Evolutionary conservation across 2,113 vertebrate genomes (phyloP), one percentile per base, ranked within the genome.

Genomic region (Asarcornis scutulata): DNA sequence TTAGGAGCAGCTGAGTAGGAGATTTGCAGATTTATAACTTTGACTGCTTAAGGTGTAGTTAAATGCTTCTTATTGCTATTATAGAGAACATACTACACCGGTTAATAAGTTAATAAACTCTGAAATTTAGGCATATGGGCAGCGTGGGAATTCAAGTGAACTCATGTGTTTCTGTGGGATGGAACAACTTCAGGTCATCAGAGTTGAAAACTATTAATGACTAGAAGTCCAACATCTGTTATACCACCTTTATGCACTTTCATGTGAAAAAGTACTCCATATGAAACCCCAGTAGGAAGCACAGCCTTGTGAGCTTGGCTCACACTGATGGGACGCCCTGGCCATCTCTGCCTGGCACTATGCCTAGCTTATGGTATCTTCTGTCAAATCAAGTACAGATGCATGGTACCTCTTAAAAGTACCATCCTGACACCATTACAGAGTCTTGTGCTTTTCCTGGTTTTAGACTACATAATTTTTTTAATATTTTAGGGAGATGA

Each of bases 31-130:
- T 76, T 69, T 62, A 83, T 79, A 88, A 88, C 53, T 73, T 71
- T 77, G 53, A 66, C 59, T 69, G 27, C 7, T 3, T 69, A 83
- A 95, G 55, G 34, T 80, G 31, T 38, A 87, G 48, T 72, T 82
- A 82, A 89, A 72, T 32, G 10, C 11, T 91, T 88, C 63, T 79
- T 32, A 32, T 16, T 78, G 42, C 56, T 93, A 17, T 48, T 58
- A 38, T 8, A 82, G 38, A 22, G 38, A 85, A 34, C 62, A 85
- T 31, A 85, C 87, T 87, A 66, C 62, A 79, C 52, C 52, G 78
- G 38, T 31, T 84, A 92, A 67, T 63, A 92, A 84, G 56, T 56
- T 79, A 94, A 56, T 48, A 84, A 82, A 82, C 71, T 93, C n/a
- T 58, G 53, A 89, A 89, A 87, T 7, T 8, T 5, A 48, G 53